Evolutionary conservation across 2,888 invertebrate genomes (phyloP).

Genomic region (Ligdia adustata): DNA sequence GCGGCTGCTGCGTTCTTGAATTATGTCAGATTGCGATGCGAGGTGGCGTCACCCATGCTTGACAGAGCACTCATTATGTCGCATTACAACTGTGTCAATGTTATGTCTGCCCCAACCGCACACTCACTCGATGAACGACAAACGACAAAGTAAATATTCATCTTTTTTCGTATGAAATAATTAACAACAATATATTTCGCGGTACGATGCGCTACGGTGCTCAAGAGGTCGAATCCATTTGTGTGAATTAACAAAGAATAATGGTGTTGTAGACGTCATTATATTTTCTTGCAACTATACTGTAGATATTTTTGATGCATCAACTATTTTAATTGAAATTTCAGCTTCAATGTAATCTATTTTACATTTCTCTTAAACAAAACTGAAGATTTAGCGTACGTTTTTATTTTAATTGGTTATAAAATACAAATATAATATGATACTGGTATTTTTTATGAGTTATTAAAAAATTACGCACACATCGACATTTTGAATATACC

Average conservation of each 20-base stretch:
- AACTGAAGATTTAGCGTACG: no score
- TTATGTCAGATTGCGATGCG: slow-evolving; percentile 32
- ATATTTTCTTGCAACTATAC: slow-evolving; percentile 26
- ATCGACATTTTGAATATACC: no score
- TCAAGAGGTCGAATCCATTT: slow-evolving; percentile 69
- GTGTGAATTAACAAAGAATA: slow-evolving; percentile 44
- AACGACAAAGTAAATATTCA: slow-evolving; percentile 63
- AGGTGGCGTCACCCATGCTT: slow-evolving; percentile 47
- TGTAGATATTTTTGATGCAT: slow-evolving; percentile 7
- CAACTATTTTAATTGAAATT: not conserved
- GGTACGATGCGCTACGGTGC: slow-evolving; percentile 79
- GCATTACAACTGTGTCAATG: slow-evolving; percentile 76
- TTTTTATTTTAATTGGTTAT: no score
- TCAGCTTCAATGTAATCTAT: no score
- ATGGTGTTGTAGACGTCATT: slow-evolving; percentile 27
- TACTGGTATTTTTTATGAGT: no score
- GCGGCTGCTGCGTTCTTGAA: slow-evolving; percentile 40
- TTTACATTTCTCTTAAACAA: no score
- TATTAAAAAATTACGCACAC: no score
- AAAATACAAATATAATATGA: no score
- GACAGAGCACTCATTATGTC: slow-evolving; percentile 48
- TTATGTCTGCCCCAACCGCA: slow-evolving; percentile 54
- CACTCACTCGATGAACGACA: slow-evolving; percentile 50
- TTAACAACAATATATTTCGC: slow-evolving; percentile 70
- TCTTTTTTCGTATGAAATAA: slow-evolving; percentile 61